Percentiles rank a stretch among this genome's conserved stretches.
Conservation (phyloP, 2,888 invertebrate species). For the Hemistola chrysoprasaria region DNA sequence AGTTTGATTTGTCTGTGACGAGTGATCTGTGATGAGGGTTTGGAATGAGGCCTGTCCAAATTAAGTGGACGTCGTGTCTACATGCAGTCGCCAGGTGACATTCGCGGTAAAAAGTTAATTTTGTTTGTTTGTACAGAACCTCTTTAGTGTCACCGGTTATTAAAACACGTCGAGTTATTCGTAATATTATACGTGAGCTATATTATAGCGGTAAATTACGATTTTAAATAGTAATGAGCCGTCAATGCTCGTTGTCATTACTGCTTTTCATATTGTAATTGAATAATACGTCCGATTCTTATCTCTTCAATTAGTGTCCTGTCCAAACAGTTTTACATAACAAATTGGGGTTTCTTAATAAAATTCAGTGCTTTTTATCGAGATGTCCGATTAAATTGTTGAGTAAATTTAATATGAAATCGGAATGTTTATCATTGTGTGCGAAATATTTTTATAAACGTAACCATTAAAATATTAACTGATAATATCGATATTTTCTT, state of each 20-base stretch:
- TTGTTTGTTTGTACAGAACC: constrained; percentile 40
- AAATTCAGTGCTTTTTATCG: constrained; percentile 23
- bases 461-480: constrained; percentile 20
- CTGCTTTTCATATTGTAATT: constrained; percentile 56
- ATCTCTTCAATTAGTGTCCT: constrained; percentile 57
- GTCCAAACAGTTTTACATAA: constrained; percentile 35
- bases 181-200: too few species aligned
- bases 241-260: constrained; percentile 53
- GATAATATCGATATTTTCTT: constrained; percentile 24
- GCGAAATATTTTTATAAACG: constrained; percentile 16
- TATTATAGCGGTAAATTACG: constrained; percentile 36
- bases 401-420: constrained; percentile 15
- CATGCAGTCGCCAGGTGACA: constrained; percentile 51
- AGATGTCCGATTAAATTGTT: constrained; percentile 15
- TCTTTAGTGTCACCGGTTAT: constrained; percentile 44
- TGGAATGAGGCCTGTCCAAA: too few species aligned
- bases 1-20: too few species aligned
- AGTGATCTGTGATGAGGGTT: too few species aligned
- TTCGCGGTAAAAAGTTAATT: constrained; percentile 48
- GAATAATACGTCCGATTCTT: constrained; percentile 59
- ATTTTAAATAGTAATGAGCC: constrained; percentile 53
- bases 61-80: constrained; percentile 50
- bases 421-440: constrained; percentile 8
- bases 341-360: constrained; percentile 44
- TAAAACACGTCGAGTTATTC: constrained; percentile 37